phyloP scores from a whole-genome alignment of 2,888 invertebrate species.

The Allophyes oxyacanthae region DNA sequence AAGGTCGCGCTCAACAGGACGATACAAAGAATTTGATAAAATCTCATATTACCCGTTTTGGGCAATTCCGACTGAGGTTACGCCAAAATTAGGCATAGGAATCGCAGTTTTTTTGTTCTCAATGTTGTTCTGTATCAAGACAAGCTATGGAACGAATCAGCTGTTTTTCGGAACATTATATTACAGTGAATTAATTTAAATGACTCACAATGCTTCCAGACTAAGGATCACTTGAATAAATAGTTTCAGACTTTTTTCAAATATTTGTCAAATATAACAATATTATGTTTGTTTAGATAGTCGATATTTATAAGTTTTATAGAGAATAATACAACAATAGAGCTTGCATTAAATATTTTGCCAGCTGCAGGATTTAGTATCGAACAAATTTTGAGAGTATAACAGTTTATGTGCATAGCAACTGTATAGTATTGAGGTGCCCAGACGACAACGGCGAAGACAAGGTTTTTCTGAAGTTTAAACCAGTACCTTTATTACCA shows the following conservation, averaged over 20 bases:
- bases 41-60: constrained; percentile 53
- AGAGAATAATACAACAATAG: constrained; percentile 15
- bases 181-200: constrained; percentile 27
- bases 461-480: too few relatives aligned
- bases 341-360: constrained; percentile 12
- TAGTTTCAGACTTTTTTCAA: constrained; percentile 15
- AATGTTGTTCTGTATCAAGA: constrained; percentile 17
- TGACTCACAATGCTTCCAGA: constrained; percentile 13
- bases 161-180: constrained; percentile 12
- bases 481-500: too few relatives aligned
- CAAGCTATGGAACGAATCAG: constrained; percentile 28
- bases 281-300: constrained; percentile 8
- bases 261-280: constrained; percentile 21
- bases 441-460: too few relatives aligned
- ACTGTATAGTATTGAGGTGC: too few relatives aligned
- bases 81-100: constrained; percentile 38
- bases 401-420: constrained; percentile 7
- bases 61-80: constrained; percentile 29
- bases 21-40: constrained; percentile 54
- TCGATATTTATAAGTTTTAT: constrained; percentile 13
- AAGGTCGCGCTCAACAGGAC: constrained; percentile 45
- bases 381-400: constrained; percentile 8
- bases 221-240: constrained; percentile 32
- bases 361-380: constrained; percentile 5
- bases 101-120: constrained; percentile 27